Base-by-base conservation (phyloP, 2,888 invertebrate species). In the Prenolepis imparis region DNA sequence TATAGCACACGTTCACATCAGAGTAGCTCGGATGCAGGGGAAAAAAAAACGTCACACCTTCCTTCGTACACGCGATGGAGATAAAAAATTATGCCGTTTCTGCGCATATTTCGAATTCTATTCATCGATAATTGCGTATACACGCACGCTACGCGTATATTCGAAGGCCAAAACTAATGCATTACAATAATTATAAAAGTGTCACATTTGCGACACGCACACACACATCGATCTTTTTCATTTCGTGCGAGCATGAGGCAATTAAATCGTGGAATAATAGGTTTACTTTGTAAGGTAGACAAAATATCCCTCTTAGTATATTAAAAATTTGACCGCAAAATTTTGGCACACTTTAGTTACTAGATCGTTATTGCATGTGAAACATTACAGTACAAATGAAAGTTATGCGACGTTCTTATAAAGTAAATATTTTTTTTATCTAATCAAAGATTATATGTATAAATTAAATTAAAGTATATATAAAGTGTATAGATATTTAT, bases 21-120 rank as follows among this genome's bases (percentile, higher is more conserved):
- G 61, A 44, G 11, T 36, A 21, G 36, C 11, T n/a, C 18, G 15
- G 44, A 21, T 32, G 41, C 32, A 32, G n/a, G 52, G 48, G 39
- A 32, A 57, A 63, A 74, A 74, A 74, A 1, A 75, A 48, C 6
- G 9, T 73, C 41, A 59, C 61, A 15, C 18, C 24, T 32, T 75
- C 36, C 48, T 63, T 63, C 63, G 18, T 48, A 36, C 63, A 64
- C 36, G n/a, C 18, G 18, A 32, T 15, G 32, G 8, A n/a, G 44
- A 52, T 48, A 18, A 28, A 41, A 28, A 44, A 39, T 57, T n/a
- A 36, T 21, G 36, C 9, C 36, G 9, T 21, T 57, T 21, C 21
- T 24, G 57, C 24, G 36, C 72, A 72, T 57, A 72, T 72, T 72
- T 72, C 59, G 41, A 59, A 59, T 73, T 41, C n/a, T 41, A 41